Percentiles rank a stretch among this genome's conserved stretches.
Conservation (phyloP, 2,888 invertebrate species). For the Meteorus colon region DNA sequence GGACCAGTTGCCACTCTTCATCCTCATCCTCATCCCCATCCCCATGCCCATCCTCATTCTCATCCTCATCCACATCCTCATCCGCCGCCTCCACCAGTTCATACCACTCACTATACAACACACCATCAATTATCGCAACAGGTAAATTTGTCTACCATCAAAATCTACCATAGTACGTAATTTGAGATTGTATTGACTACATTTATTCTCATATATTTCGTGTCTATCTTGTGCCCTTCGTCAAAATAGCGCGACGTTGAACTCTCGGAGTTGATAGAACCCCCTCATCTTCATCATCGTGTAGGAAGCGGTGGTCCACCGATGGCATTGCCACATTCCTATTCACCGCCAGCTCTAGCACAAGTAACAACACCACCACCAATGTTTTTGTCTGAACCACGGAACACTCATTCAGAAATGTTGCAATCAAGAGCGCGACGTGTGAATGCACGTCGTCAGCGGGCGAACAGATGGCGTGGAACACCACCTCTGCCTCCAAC, state of each 20-base stretch:
- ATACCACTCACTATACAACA: conserved; percentile 66
- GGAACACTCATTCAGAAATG: conserved; percentile 73
- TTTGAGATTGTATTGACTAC: background rate
- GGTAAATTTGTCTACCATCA: conserved; percentile 52
- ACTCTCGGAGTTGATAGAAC: conserved; percentile 64
- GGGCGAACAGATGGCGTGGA: conserved; percentile 74
- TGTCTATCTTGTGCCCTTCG: background rate
- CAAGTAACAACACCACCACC: conserved; percentile 76
- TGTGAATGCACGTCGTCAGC: conserved; percentile 74
- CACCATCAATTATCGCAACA: conserved; percentile 70
- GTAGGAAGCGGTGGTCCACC: conserved; percentile 72
- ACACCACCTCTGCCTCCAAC: conserved; percentile 72
- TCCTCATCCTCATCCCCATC: conserved; percentile 67
- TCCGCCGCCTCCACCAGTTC: conserved; percentile 63
- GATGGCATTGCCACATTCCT: conserved; percentile 72
- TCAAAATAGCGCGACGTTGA: conserved; percentile 66
- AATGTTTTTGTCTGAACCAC: conserved; percentile 71
- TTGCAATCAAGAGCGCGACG: conserved; percentile 70
- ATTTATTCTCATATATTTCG: conserved; percentile 1
- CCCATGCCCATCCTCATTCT: conserved; percentile 58
- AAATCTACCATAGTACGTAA: no score
- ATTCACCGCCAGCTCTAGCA: conserved; percentile 72
- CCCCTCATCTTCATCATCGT: conserved; percentile 70
- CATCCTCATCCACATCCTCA: conserved; percentile 66
- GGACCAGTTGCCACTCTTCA: conserved; percentile 68